Percentiles rank a stretch among this genome's conserved stretches.
Evolutionary conservation across 2,113 vertebrate genomes (phyloP).

Genomic region (Seriola dumerili): DNA sequence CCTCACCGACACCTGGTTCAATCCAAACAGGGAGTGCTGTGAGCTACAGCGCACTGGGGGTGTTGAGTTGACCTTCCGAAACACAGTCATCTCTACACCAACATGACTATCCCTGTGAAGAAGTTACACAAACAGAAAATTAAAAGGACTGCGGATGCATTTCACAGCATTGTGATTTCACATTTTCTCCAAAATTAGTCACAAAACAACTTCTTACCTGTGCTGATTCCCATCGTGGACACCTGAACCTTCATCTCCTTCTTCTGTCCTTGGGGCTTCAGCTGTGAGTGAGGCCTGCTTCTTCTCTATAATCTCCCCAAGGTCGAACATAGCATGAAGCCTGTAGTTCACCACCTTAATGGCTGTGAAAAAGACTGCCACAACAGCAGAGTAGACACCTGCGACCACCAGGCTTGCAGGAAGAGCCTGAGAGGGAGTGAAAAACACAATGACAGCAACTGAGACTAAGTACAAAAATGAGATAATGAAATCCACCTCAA

Average conservation of each 20-base stretch:
- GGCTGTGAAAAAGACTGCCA: slow-evolving; percentile 89
- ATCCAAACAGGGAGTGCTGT: slow-evolving; percentile 92
- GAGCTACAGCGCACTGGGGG: slow-evolving; percentile 93
- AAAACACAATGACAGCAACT: slow-evolving; percentile 5
- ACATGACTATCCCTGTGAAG: slow-evolving; percentile 85
- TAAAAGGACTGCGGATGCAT: not conserved
- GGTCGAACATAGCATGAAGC: slow-evolving; percentile 92
- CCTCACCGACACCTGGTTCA: slow-evolving; percentile 94
- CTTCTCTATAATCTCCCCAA: slow-evolving; percentile 93
- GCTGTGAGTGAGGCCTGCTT: slow-evolving; percentile 86
- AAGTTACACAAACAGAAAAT: slow-evolving; percentile 11
- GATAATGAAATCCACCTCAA: not conserved
- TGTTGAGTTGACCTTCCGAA: slow-evolving; percentile 92
- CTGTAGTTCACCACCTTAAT: slow-evolving; percentile 92
- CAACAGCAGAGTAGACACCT: slow-evolving; percentile 88
- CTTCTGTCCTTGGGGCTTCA: slow-evolving; percentile 81
- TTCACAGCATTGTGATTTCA: not conserved
- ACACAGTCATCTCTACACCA: slow-evolving; percentile 93
- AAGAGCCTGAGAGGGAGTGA: slow-evolving; percentile 83
- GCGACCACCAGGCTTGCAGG: slow-evolving; percentile 90
- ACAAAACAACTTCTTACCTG: slow-evolving; percentile 76
- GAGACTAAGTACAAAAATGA: slow-evolving; percentile 3
- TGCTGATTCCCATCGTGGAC: slow-evolving; percentile 82
- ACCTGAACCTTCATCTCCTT: slow-evolving; percentile 83
- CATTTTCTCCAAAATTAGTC: not conserved